These are phyloP conservation scores for Linnaemya vulpina DNA, from an alignment of 2,888 invertebrate species.

Conservation along the genomic window DNA sequence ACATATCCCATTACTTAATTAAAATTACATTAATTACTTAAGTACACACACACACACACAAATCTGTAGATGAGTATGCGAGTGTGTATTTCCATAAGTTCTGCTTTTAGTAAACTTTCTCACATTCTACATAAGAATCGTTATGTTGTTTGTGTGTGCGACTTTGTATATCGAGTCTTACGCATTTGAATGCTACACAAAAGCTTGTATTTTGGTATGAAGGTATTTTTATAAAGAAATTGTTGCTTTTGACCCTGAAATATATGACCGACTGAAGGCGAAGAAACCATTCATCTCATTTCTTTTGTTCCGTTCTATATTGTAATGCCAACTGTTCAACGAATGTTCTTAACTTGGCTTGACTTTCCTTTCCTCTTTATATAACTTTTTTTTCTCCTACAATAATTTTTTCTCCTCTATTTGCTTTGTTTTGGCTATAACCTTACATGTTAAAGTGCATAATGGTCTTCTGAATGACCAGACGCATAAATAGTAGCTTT, in stretches of 20 bases:
- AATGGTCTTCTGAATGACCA: not conserved
- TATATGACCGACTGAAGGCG: slow-evolving; percentile 10
- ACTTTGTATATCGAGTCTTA: not conserved
- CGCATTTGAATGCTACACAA: slow-evolving; percentile 4
- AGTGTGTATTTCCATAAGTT: not conserved
- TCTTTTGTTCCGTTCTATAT: slow-evolving; percentile 26
- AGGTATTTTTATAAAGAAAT: slow-evolving; percentile 25
- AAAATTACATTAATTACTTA: not conserved
- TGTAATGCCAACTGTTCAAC: slow-evolving; percentile 28
- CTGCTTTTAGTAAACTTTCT: not conserved
- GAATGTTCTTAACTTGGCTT: slow-evolving; percentile 38
- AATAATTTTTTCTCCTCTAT: not conserved
- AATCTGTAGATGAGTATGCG: not conserved
- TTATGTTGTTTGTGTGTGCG: not conserved
- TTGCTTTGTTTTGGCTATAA: not conserved
- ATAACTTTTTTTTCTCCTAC: slow-evolving; percentile 2
- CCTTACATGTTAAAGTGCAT: slow-evolving; percentile 1
- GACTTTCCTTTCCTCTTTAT: slow-evolving; percentile 18
- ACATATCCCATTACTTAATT: not conserved
- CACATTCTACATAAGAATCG: not conserved
- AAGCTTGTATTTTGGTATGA: not conserved
- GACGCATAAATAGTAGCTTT: not conserved
- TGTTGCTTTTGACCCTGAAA: slow-evolving; percentile 67
- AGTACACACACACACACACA: not conserved
- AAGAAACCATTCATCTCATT: slow-evolving; percentile 29